phyloP scores from a whole-genome alignment of 2,113 vertebrate genomes.

The Bostrychus sinensis region DNA sequence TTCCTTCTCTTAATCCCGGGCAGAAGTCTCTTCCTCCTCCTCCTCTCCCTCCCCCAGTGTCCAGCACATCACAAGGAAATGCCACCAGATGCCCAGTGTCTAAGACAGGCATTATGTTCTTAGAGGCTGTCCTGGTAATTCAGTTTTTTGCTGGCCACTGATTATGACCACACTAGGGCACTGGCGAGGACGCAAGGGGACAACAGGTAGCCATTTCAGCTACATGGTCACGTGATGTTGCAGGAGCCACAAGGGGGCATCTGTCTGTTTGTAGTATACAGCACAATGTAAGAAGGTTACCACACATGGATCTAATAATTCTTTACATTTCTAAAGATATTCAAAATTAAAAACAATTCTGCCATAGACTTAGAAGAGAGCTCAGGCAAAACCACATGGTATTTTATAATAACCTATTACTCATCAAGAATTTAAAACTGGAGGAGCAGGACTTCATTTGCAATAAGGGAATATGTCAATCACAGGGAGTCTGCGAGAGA shows the following conservation, averaged over 20 bases:
- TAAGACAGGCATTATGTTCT: constrained; percentile 86
- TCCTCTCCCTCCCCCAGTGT: constrained; percentile 66
- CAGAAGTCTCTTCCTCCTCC: constrained; percentile 52
- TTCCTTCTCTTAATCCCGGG: constrained; percentile 77
- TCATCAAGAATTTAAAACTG: constrained; percentile 76
- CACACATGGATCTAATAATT: not conserved
- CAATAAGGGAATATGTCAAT: constrained; percentile 79
- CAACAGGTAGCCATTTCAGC: constrained; percentile 56
- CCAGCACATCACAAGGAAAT: constrained; percentile 71
- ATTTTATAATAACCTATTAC: constrained; percentile 66
- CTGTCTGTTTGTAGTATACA: constrained; percentile 29
- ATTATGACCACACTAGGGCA: constrained; percentile 47
- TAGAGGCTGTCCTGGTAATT: constrained; percentile 78
- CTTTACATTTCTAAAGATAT: not conserved
- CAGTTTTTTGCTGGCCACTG: constrained; percentile 65
- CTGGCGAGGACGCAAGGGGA: constrained; percentile 29
- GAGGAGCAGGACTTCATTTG: constrained; percentile 74
- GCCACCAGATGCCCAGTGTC: constrained; percentile 85
- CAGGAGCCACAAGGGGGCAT: constrained; percentile 19
- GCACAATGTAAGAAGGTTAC: constrained; percentile 15
- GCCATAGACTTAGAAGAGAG: constrained; percentile 41
- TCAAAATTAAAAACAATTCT: constrained; percentile 32
- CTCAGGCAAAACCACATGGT: constrained; percentile 51
- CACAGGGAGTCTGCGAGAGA: constrained; percentile 73
- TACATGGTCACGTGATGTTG: constrained; percentile 32